A percentile compares a stretch with the other conserved stretches of the same genome.
Evolutionary conservation across 2,888 invertebrate genomes (phyloP).

Genomic region (Gisinianus flammeolus): DNA sequence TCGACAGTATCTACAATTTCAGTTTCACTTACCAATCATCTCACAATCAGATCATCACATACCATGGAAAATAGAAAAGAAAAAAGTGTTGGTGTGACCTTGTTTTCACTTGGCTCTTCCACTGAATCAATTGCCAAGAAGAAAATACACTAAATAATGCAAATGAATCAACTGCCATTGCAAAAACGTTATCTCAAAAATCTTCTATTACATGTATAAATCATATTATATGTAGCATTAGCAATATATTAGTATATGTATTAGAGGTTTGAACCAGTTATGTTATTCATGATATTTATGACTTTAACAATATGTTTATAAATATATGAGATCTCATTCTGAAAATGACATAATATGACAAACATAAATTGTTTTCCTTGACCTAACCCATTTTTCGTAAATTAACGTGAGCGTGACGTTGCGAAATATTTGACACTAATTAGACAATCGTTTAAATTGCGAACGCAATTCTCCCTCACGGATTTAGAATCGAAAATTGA

Average conservation of each 20-base stretch:
- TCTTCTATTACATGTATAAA: background rate
- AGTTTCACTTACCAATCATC: too few relatives aligned
- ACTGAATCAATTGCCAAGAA: background rate
- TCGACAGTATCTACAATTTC: too few relatives aligned
- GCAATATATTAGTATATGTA: background rate
- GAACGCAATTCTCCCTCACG: too few relatives aligned
- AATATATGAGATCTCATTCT: background rate
- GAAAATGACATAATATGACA: background rate
- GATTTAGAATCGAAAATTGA: too few relatives aligned
- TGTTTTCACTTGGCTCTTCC: constrained; percentile 10
- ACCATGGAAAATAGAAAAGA: too few relatives aligned
- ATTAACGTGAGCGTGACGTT: background rate
- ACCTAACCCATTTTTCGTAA: background rate
- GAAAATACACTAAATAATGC: background rate
- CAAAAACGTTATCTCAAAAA: background rate
- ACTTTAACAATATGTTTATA: background rate
- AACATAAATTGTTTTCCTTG: too few relatives aligned
- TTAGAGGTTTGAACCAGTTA: background rate
- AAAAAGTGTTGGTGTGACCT: background rate
- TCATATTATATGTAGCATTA: background rate
- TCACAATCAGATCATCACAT: too few relatives aligned
- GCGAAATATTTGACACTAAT: background rate
- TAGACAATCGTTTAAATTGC: too few relatives aligned
- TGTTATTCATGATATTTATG: background rate
- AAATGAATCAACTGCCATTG: background rate